Evolutionary conservation across 35 echinoderm and acorn worm species (phyloP), one percentile per base, ranked within the genome.

Genomic region (Ophiothrix spiculata): DNA sequence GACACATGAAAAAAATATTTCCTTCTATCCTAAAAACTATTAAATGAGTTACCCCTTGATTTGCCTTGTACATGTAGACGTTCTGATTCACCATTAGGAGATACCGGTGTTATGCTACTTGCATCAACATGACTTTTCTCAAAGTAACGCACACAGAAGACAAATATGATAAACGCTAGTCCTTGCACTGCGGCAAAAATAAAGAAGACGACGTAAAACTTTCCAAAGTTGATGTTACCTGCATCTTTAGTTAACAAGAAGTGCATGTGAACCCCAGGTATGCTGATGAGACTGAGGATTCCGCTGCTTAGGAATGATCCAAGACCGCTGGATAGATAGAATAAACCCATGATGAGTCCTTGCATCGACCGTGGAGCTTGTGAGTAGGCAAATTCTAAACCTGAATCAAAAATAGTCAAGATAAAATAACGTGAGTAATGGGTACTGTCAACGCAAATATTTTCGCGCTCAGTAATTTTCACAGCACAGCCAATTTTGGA

Each of bases 361-460:
- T 99, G 96, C 96, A 99, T 99, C 35, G 96, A 99, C 29, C 89
- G 76, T 23, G 96, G 96, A 17, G 96, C 96, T 75, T 94, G 92
- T 10, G 96, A 91, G 63, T 94, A 99, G 25, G 96, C 96, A 87
- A 91, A 94, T 75, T 99, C 96, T 41, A 99, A 79, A 84, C 92
- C 96, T 99, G 46, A 16, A n/a, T n/a, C n/a, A n/a, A n/a, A n/a
- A n/a, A n/a, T n/a, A n/a, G n/a, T n/a, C n/a, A n/a, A n/a, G n/a
- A n/a, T n/a, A n/a, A n/a, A n/a, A n/a, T n/a, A n/a, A n/a, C n/a
- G n/a, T n/a, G n/a, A n/a, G n/a, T n/a, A n/a, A n/a, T n/a, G n/a
- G n/a, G n/a, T n/a, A n/a, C n/a, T n/a, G n/a, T n/a, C n/a, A n/a
- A n/a, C n/a, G n/a, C n/a, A n/a, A n/a, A n/a, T n/a, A n/a, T n/a